Percentiles rank a stretch among this genome's conserved stretches.
Evolutionary conservation across 2,888 invertebrate genomes (phyloP).

Genomic region (Sphecodes monilicornis): DNA sequence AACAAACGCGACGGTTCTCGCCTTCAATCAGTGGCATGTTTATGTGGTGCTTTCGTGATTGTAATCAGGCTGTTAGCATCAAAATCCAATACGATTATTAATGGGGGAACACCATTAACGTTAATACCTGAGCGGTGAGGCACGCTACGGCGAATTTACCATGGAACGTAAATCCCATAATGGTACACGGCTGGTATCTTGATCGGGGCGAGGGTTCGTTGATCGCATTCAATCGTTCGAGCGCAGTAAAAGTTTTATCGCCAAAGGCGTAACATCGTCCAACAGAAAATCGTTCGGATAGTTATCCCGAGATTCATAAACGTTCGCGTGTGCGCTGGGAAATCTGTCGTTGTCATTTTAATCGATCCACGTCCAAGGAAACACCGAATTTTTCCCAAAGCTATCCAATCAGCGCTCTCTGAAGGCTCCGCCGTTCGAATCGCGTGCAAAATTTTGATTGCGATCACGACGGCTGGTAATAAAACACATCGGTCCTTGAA

Average conservation of each 20-base stretch:
- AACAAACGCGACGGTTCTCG: conserved; percentile 9
- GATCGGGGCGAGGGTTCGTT: conserved; percentile 25
- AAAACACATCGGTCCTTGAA: too few species aligned
- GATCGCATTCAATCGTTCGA: conserved; percentile 4
- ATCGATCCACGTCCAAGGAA: not conserved
- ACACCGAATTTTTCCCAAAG: not conserved
- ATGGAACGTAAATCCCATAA: conserved; percentile 27
- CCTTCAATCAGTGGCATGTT: not conserved
- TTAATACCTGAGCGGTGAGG: conserved; percentile 28
- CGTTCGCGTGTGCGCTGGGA: not conserved
- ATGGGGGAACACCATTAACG: conserved; percentile 46
- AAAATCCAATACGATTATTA: conserved; percentile 14
- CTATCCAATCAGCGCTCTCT: not conserved
- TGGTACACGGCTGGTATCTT: conserved; percentile 10
- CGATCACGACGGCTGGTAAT: not conserved
- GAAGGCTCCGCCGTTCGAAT: not conserved
- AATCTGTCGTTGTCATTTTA: not conserved
- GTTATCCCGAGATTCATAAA: not conserved
- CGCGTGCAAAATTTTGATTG: not conserved
- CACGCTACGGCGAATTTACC: conserved; percentile 24
- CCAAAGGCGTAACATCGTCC: not conserved
- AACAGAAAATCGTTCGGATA: conserved; percentile 3
- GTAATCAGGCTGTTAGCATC: conserved; percentile 32
- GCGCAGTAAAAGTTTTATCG: conserved; percentile 25
- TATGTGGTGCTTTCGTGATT: not conserved